Percentiles rank a stretch among this genome's conserved stretches.
Evolutionary conservation across 2,113 vertebrate species (phyloP).

Genomic region (Thomomys bottae): DNA sequence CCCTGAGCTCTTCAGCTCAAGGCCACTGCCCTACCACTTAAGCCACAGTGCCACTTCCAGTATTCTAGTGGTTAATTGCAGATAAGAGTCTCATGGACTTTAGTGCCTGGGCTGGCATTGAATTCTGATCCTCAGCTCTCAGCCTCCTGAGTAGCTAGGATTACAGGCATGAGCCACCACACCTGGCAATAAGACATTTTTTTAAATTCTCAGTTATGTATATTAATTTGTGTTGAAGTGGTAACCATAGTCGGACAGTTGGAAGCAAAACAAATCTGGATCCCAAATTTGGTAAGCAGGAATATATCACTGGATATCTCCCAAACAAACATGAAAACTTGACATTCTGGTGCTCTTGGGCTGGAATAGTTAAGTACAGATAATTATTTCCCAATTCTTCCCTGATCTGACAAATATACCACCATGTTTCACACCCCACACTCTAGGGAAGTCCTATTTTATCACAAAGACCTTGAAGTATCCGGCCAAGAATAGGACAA

Average conservation of each 20-base stretch:
- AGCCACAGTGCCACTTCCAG: no score
- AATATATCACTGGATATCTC: not conserved
- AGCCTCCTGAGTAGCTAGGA: no score
- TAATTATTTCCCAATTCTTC: not conserved
- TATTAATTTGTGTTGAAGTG: not conserved
- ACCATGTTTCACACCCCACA: not conserved
- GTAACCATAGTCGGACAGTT: not conserved
- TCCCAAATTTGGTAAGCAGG: not conserved
- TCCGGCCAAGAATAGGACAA: constrained; percentile 4
- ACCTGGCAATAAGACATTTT: no score
- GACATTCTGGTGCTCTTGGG: not conserved
- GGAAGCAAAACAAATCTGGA: not conserved
- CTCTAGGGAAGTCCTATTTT: not conserved
- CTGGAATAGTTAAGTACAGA: not conserved
- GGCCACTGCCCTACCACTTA: no score
- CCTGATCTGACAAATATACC: not conserved
- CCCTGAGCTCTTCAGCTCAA: no score
- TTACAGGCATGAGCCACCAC: no score
- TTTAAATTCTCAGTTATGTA: not conserved
- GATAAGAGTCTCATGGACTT: no score
- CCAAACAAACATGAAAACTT: not conserved
- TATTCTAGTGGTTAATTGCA: no score
- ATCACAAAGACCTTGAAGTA: constrained; percentile 50
- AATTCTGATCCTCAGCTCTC: no score
- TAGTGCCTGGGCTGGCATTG: no score